Base-by-base conservation (phyloP, 1,140 invertebrate genomes). In the Dysdera silvatica region DNA sequence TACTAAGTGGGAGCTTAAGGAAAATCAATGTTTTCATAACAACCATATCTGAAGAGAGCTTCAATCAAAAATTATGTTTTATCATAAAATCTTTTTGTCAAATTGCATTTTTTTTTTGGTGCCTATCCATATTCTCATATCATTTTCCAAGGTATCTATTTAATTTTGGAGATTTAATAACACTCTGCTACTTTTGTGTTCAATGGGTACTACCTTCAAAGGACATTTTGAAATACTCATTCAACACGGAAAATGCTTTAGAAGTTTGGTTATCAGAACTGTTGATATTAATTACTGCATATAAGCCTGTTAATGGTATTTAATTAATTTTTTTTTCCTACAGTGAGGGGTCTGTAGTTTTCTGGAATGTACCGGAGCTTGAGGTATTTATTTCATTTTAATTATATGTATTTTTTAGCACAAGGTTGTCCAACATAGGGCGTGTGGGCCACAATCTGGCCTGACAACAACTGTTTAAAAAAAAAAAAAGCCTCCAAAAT, bases 351-450 rank as follows among this genome's bases (percentile, higher is more conserved):
- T 85, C 87, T 23, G 83, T 91, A 16, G 88, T 96, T 0, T 86
- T 95, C 75, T 98, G 94, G 94, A 96, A 96, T 78, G 84, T 93
- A 62, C 82, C 84, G 26, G 86, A 92, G 64, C 70, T 88, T 49
- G 93, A 98, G 66, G 76, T 75, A 69, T 58, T 60, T 66, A 26
- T 8, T 16, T 29, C 16, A n/a, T 20, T n/a, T 41, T 31, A 49
- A 20, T 31, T 23, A 5, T 33, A 20, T 14, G 12, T 31, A 16
- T 67, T 16, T 24, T 6, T 58, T 58, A 2, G 35, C 12, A 60
- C n/a, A n/a, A n/a, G n/a, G n/a, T n/a, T n/a, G n/a, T n/a, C n/a
- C n/a, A n/a, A n/a, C n/a, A n/a, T n/a, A n/a, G n/a, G n/a, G n/a
- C n/a, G n/a, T n/a, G n/a, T n/a, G n/a, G n/a, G n/a, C n/a, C n/a